Conservation (phyloP, 1,140 invertebrate genomes). For the Sycophila sp. region DNA sequence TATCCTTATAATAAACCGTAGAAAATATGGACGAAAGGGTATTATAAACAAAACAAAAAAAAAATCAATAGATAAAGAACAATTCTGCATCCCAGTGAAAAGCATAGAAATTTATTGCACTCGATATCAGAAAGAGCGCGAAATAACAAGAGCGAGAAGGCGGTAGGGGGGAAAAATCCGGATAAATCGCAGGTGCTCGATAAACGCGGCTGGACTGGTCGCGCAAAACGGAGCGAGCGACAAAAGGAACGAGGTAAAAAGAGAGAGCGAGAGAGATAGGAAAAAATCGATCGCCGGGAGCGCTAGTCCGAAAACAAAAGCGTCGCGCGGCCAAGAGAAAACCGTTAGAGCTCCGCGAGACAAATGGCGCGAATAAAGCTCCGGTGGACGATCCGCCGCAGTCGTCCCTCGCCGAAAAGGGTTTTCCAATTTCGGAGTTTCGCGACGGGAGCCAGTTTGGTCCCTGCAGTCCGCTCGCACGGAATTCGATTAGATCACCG, state of each 20-base stretch:
- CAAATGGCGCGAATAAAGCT: slow-evolving; percentile 25
- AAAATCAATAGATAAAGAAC: too few relatives aligned
- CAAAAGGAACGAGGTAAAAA: neutral
- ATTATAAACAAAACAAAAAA: too few relatives aligned
- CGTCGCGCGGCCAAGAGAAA: neutral
- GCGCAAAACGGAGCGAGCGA: neutral
- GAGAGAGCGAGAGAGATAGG: neutral
- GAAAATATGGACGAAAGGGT: too few relatives aligned
- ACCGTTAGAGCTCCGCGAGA: slow-evolving; percentile 2
- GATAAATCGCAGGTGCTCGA: slow-evolving; percentile 14
- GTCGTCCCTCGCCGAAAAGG: neutral
- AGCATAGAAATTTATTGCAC: neutral
- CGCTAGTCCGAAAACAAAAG: neutral
- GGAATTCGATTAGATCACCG: slow-evolving; percentile 60
- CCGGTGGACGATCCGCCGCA: neutral
- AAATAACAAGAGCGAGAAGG: neutral
- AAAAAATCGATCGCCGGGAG: too few relatives aligned
- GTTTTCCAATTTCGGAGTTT: slow-evolving; percentile 30
- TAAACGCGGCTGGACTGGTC: neutral
- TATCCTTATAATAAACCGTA: too few relatives aligned
- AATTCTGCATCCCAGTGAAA: neutral
- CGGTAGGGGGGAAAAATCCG: neutral
- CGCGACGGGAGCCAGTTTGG: too few relatives aligned
- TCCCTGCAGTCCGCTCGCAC: neutral
- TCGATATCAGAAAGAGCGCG: neutral